Conservation (phyloP, 2,797 vertebrate genomes). For the Ispidina picta region DNA sequence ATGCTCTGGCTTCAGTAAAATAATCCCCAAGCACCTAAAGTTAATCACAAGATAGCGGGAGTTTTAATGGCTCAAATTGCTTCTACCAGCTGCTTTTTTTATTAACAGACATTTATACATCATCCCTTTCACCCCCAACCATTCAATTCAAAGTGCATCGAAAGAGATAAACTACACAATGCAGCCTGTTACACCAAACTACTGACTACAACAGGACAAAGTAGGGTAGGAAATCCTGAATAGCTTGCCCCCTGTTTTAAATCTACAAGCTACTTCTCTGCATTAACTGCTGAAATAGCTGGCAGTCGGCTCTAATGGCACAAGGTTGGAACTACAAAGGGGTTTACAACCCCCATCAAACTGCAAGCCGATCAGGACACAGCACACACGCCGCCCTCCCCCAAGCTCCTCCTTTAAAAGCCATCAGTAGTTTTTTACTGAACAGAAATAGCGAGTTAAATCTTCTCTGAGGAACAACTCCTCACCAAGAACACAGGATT, state of each 20-base stretch:
- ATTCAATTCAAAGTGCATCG: fast-evolving
- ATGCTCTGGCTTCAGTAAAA: neutral
- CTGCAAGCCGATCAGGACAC: neutral
- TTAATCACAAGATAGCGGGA: neutral
- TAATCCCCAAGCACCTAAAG: neutral
- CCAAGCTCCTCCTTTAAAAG: neutral
- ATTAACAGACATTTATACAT: neutral
- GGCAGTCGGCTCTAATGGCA: neutral
- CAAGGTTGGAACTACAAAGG: neutral
- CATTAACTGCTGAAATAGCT: neutral
- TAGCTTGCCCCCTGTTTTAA: neutral
- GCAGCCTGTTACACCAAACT: neutral
- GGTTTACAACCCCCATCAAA: neutral
- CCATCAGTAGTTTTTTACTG: neutral
- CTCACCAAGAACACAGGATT: neutral
- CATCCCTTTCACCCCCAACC: neutral
- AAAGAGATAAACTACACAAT: neutral
- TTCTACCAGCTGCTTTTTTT: neutral
- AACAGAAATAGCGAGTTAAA: neutral
- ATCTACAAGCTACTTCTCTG: neutral
- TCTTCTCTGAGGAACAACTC: neutral
- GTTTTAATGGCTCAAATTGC: neutral
- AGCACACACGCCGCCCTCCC: neutral
- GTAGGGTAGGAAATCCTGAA: fast-evolving
- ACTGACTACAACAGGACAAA: neutral